A percentile compares a stretch with the other conserved stretches of the same genome.
phyloP scores from a whole-genome alignment of 2,797 vertebrate species.

The Liasis olivaceus region DNA sequence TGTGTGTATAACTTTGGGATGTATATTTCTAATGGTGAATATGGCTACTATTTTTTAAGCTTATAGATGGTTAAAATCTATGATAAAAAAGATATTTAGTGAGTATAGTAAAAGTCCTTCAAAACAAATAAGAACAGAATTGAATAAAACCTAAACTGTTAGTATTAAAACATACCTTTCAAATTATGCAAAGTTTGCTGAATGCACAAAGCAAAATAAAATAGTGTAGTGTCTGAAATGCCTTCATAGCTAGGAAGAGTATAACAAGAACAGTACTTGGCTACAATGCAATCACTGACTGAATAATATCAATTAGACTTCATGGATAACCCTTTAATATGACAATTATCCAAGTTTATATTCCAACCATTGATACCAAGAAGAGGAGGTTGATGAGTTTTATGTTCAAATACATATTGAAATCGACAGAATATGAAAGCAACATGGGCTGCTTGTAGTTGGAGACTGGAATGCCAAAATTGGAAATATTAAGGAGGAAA shows the following conservation, averaged over 20 bases:
- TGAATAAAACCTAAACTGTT: background rate
- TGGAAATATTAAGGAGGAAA: background rate
- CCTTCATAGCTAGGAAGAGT: background rate
- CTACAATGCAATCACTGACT: background rate
- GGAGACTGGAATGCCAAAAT: background rate
- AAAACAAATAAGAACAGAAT: background rate
- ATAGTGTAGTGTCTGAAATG: background rate
- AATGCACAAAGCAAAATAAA: background rate
- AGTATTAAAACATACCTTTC: background rate
- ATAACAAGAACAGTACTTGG: background rate
- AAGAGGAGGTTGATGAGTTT: background rate
- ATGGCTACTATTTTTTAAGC: background rate
- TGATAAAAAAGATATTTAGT: background rate
- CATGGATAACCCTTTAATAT: background rate
- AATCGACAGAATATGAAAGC: background rate
- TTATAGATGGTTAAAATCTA: background rate
- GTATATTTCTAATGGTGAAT: background rate
- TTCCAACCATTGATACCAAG: background rate
- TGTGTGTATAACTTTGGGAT: background rate
- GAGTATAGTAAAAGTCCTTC: background rate
- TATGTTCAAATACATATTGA: background rate
- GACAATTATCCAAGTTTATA: background rate
- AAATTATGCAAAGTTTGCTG: background rate
- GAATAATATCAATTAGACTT: background rate
- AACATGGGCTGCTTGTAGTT: background rate